Evolutionary conservation across 2,113 vertebrate genomes (phyloP).

Genomic region (Cavia porcellus): DNA sequence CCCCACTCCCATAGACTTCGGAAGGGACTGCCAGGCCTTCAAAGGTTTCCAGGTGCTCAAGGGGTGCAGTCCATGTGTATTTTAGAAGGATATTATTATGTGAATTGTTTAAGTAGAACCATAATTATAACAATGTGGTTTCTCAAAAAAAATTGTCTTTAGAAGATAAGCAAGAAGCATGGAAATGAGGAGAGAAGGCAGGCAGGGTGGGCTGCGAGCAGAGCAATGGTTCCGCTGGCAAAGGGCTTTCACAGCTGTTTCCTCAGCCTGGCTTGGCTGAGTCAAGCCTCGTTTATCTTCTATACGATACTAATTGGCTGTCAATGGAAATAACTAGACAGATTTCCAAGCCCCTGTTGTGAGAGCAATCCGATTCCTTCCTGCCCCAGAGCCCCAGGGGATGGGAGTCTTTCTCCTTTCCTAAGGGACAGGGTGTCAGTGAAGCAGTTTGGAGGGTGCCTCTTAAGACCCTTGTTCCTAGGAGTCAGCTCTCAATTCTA

Average conservation of each 20-base stretch:
- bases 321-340: background rate
- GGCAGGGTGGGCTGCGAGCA: background rate
- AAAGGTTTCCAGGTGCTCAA: background rate
- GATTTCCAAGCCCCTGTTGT: background rate
- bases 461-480: background rate
- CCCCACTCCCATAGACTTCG: background rate
- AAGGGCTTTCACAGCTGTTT: background rate
- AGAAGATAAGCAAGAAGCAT: background rate
- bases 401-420: background rate
- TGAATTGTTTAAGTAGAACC: background rate
- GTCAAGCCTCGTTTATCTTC: background rate
- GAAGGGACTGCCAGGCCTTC: fast-evolving
- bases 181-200: background rate
- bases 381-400: too few species aligned
- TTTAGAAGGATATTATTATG: background rate
- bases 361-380: background rate
- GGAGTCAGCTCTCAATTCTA: background rate
- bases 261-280: background rate
- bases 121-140: background rate
- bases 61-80: background rate
- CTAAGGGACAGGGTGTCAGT: background rate
- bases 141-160: background rate
- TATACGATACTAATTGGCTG: background rate
- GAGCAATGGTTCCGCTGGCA: background rate
- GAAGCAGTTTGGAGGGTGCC: background rate